Evolutionary conservation across 2,113 vertebrate species (phyloP), one percentile per base, ranked within the genome.

Genomic region (Odontesthes bonariensis): DNA sequence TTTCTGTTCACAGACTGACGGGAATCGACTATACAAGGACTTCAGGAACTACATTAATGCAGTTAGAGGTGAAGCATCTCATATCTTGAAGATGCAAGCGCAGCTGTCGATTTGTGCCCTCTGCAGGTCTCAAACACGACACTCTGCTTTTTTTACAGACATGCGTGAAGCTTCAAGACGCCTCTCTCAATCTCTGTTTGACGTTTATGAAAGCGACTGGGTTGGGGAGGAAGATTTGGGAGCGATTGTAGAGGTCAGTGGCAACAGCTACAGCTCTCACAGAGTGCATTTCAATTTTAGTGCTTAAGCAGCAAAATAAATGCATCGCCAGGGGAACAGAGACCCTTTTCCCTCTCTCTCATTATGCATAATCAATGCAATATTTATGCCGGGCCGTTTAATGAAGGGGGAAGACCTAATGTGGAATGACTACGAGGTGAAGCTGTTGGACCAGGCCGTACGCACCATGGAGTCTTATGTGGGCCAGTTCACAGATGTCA

Each of bases 401-500:
- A 68, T 79, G 44, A 77, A 99, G 98, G 96, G 96, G 68, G 96
- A 98, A 20, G 95, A 98, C 61, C 96, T 97, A 22, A 92, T 98
- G 58, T 99, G 98, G 98, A 97, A 96, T 17, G 97, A 98, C 93
- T 97, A 94, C 33, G 97, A 98, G 87, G 94, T 95, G 7, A 98
- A 98, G 86, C 42, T 98, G 63, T 79, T 92, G 0, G 97, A 98
- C 88, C 97, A 98, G 85, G 95, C 93, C 0, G 16, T 97, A 56
- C 91, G 93, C 72, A 94, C 96, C 74, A 95, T 98, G 96, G 96
- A 98, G 91, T 96, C 95, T 59, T 99, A 98, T 52, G 92, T 97
- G 82, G 89, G 93, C 70, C 97, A 98, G 79, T 99, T 99, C 56
- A 93, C 93, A 23, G 97, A 97, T 46, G 86, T 96, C 51, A 96